Evolutionary conservation across 2,888 invertebrate genomes (phyloP).

Genomic region (Diachrysia chrysitis): DNA sequence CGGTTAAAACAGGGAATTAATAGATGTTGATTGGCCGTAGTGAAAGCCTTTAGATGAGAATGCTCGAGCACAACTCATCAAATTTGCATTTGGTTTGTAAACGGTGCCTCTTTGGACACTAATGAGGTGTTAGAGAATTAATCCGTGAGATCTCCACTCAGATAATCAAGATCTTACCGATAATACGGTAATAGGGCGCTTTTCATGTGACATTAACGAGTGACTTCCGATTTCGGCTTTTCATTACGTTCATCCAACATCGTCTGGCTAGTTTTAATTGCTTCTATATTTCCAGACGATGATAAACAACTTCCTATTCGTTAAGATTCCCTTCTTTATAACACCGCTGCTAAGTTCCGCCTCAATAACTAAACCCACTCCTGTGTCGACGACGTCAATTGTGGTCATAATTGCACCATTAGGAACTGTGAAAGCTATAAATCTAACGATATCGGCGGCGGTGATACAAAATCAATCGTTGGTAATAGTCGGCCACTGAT

Average conservation of each 20-base stretch:
- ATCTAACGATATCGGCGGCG: conserved; percentile 76
- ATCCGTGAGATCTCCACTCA: conserved; percentile 77
- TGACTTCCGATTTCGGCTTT: conserved; percentile 76
- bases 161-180: conserved; percentile 79
- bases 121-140: conserved; percentile 87
- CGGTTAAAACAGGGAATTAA: conserved; percentile 72
- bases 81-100: conserved; percentile 86
- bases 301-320: conserved; percentile 65
- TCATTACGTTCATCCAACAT: conserved; percentile 61
- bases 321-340: conserved; percentile 55
- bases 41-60: conserved; percentile 73
- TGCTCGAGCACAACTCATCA: conserved; percentile 77
- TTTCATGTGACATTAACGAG: conserved; percentile 74
- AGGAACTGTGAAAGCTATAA: conserved; percentile 83
- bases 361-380: conserved; percentile 55
- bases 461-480: conserved; percentile 78
- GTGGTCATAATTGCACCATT: conserved; percentile 79
- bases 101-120: conserved; percentile 76
- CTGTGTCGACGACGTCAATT: conserved; percentile 66
- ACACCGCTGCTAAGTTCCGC: conserved; percentile 42
- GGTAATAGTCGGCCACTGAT: conserved; percentile 78
- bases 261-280: conserved; percentile 64
- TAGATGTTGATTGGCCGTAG: conserved; percentile 78
- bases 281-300: conserved; percentile 61
- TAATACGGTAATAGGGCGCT: conserved; percentile 71